Conservation (phyloP, 2,888 invertebrate genomes). For the Scotopteryx bipunctaria region DNA sequence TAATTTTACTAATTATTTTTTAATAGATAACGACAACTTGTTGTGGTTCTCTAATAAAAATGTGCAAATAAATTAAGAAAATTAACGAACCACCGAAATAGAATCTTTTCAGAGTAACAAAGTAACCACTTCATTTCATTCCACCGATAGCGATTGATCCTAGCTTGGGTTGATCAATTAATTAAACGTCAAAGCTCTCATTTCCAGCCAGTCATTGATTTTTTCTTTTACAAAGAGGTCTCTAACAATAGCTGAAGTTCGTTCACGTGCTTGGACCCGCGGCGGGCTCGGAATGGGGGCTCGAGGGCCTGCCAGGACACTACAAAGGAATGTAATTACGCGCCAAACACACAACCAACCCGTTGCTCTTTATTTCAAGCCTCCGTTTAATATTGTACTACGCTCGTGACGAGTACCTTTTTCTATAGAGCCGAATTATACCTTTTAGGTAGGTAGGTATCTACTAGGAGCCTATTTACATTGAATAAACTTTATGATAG, state of each 20-base stretch:
- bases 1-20: no score
- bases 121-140: conserved; percentile 26
- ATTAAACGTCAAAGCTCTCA: conserved; percentile 32
- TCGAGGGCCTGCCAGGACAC: conserved; percentile 40
- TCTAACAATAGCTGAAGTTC: conserved; percentile 37
- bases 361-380: conserved; percentile 50
- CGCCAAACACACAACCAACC: conserved; percentile 57
- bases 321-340: conserved; percentile 77
- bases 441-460: no score
- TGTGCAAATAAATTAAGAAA: neutral
- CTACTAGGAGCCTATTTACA: no score
- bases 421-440: neutral
- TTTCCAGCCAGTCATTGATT: conserved; percentile 40
- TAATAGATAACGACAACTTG: no score
- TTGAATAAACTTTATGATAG: no score
- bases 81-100: no score
- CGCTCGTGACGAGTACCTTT: conserved; percentile 1
- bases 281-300: conserved; percentile 27
- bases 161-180: no score
- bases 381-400: conserved; percentile 28
- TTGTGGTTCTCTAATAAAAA: no score
- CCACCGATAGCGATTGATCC: conserved; percentile 28
- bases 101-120: conserved; percentile 17
- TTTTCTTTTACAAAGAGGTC: conserved; percentile 37
- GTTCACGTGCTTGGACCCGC: conserved; percentile 30